Base-by-base conservation (phyloP, 2,888 invertebrate species). In the Tholera decimalis region DNA sequence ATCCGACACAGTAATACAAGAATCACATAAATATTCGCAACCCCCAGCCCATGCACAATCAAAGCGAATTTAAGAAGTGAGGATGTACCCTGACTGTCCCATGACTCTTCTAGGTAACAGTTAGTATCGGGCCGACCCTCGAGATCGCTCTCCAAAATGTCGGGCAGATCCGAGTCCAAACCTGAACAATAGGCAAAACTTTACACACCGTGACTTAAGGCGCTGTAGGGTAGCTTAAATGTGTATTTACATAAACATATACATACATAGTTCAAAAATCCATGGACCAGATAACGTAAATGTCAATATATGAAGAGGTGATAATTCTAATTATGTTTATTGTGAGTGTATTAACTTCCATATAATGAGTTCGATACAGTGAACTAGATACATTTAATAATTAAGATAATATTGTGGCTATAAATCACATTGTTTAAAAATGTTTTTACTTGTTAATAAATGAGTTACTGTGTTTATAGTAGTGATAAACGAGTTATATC, bases 101-200 rank as follows among this genome's bases (percentile, higher is more conserved):
- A 90, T 86, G 96, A 92, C 91, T 96, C 90, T 90, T 97, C 94
- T 91, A 96, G 88, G 94, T 95, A 92, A 95, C 96, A 92, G 94
- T 95, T 90, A 95, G 94, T 85, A 94, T 94, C 87, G 91, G 91
- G 91, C 91, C 91, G 88, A 91, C 92, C 87, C 93, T 95, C 90
- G 90, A 94, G 83, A 93, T 96, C 95, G 87, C 91, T 89, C 90
- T 94, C 94, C 93, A 91, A 82, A 87, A 93, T 92, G 88, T 94
- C 94, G 76, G 93, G 92, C 85, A 92, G 88, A 83, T 95, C 93
- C 80, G 89, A 91, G 87, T 94, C 94, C 92, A 95, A 92, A 95
- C 94, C 95, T 95, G 86, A 89, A 93, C 89, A 94, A 93, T 87
- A 89, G 89, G 85, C 64, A 73, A 44, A 77, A 73, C 53, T 77